phyloP scores from a whole-genome alignment of 2,797 vertebrate species.

The Sebastes umbrosus region DNA sequence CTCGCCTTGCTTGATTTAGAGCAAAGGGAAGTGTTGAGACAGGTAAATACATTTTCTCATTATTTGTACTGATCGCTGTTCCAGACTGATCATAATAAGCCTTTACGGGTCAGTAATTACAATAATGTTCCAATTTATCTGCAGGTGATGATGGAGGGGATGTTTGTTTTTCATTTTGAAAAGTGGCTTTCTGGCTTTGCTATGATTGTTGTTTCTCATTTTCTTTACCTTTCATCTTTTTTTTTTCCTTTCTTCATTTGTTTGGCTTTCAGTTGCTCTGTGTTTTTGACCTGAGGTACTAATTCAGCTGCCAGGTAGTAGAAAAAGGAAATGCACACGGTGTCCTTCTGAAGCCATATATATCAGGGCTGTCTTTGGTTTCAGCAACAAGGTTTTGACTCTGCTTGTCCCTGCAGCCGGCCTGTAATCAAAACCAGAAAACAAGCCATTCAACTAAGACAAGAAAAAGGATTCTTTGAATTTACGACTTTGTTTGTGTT shows the following conservation, averaged over 20 bases:
- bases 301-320: background rate
- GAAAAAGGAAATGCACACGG: background rate
- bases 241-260: background rate
- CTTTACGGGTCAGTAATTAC: constrained; percentile 36
- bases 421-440: background rate
- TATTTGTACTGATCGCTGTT: background rate
- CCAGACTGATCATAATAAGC: constrained; percentile 1
- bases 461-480: background rate
- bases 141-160: background rate
- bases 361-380: background rate
- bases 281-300: background rate
- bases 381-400: background rate
- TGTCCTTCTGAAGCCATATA: background rate
- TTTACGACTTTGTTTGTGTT: background rate
- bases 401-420: background rate
- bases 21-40: background rate
- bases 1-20: background rate
- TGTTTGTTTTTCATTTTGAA: background rate
- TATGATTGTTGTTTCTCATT: background rate
- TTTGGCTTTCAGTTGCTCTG: background rate
- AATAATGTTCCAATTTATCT: constrained; percentile 13
- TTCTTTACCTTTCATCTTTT: background rate
- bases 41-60: constrained; percentile 2
- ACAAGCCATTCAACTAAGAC: background rate
- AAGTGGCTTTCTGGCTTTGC: background rate